Conservation (phyloP, 2,797 vertebrate genomes). For the Myotis daubentonii region DNA sequence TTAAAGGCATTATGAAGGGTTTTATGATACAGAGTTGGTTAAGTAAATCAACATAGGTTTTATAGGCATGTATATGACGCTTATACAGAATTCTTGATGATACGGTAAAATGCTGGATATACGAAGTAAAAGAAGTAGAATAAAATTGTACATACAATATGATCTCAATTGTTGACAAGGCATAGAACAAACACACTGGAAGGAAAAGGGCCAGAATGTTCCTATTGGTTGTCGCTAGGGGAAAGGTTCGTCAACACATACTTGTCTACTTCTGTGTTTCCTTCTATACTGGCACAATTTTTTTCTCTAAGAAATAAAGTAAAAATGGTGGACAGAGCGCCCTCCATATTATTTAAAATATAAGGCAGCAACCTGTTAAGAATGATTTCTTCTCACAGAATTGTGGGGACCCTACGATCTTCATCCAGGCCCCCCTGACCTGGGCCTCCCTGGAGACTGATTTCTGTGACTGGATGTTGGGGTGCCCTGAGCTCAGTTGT, state of each 20-base stretch:
- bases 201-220: not conserved
- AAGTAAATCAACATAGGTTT: not conserved
- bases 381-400: constrained; percentile 1
- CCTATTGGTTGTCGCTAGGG: not conserved
- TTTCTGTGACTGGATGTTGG: not conserved
- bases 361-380: not conserved
- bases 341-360: not conserved
- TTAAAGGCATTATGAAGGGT: not conserved
- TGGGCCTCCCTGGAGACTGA: not conserved
- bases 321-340: not conserved
- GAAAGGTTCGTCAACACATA: not conserved
- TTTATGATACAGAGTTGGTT: not conserved
- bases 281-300: not conserved
- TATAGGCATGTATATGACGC: not conserved
- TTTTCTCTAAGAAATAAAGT: not conserved
- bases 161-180: not conserved
- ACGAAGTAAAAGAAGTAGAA: not conserved
- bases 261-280: not conserved
- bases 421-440: not conserved
- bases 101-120: not conserved
- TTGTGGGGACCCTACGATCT: not conserved
- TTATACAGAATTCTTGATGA: not conserved
- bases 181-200: not conserved
- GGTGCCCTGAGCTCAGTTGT: not conserved
- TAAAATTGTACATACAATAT: not conserved